Conservation (phyloP, 2,113 vertebrate genomes). For the Micromys minutus region DNA sequence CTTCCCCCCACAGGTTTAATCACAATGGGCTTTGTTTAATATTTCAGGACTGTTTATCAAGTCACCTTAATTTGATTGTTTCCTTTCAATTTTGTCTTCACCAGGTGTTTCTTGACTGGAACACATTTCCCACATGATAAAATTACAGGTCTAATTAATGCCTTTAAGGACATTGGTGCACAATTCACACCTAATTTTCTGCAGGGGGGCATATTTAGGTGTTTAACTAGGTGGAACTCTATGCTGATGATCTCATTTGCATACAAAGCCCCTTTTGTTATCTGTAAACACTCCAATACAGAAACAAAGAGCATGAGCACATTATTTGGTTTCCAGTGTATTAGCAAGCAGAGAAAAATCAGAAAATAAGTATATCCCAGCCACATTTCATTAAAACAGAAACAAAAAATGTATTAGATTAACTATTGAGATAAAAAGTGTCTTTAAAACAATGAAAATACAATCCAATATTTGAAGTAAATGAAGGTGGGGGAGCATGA, state of each 20-base stretch:
- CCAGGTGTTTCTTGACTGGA: slow-evolving; percentile 80
- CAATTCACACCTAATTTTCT: slow-evolving; percentile 81
- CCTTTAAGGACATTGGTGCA: slow-evolving; percentile 78
- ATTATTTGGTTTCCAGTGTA: slow-evolving; percentile 52
- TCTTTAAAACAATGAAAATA: slow-evolving; percentile 64
- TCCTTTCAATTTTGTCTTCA: slow-evolving; percentile 72
- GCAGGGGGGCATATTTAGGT: slow-evolving; percentile 79
- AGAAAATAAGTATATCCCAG: slow-evolving; percentile 73
- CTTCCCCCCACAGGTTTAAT: slow-evolving; percentile 53
- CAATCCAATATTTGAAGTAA: slow-evolving; percentile 61
- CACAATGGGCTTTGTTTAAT: slow-evolving; percentile 70
- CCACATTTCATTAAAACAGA: slow-evolving; percentile 72
- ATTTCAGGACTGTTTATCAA: slow-evolving; percentile 66
- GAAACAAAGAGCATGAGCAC: slow-evolving; percentile 55
- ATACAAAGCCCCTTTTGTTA: slow-evolving; percentile 72
- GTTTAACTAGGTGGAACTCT: slow-evolving; percentile 82
- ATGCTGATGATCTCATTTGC: slow-evolving; percentile 77
- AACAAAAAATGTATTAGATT: slow-evolving; percentile 74
- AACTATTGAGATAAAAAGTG: slow-evolving; percentile 76
- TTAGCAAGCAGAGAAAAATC: slow-evolving; percentile 55
- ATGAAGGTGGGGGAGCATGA: neutral
- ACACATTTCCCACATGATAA: slow-evolving; percentile 78
- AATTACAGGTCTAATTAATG: slow-evolving; percentile 82
- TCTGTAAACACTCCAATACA: slow-evolving; percentile 62
- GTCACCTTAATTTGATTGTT: slow-evolving; percentile 77